Base-by-base conservation (phyloP, 1,140 invertebrate genomes). In the Hestina assimilis region DNA sequence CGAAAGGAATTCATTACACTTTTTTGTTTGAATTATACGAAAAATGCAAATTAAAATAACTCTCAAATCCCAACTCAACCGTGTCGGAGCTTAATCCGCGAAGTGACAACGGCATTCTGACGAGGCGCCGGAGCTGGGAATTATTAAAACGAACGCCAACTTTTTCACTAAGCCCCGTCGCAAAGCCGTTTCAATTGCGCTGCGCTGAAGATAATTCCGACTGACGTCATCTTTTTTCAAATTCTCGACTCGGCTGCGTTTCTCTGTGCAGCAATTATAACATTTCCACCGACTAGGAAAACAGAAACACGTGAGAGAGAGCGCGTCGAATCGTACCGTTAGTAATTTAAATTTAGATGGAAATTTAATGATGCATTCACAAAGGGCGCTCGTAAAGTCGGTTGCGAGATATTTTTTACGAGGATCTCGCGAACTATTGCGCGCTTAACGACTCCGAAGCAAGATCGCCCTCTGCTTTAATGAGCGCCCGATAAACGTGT, bases 141-240 rank as follows among this genome's bases (percentile, higher is more conserved):
- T 88, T 86, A 88, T 88, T 85, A 88, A 88, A 88, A 88, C 84
- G 84, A 88, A 88, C 85, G 83, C 83, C 85, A 88, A 86, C 83
- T 88, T 88, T 87, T 87, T 86, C 83, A 86, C 80, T 88, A 85
- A 88, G 83, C 85, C 66, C 79, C 79, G 79, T 85, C 81, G 83
- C 83, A 88, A 88, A 88, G 85, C 85, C 85, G 83, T 88, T 88
- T 85, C 83, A 86, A 86, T 88, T 85, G 85, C 85, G 79, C 83
- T 86, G 82, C 83, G 83, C 85, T 88, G 83, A 86, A 86, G 83
- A 86, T 88, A 86, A 86, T 86, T 88, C 85, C 85, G 65, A 85
- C 83, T 86, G 85, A 85, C 83, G 85, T 88, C 85, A 86, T 84
- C 85, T 86, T 85, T 88, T 88, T 86, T 84, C 78, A 79, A 84